These are phyloP conservation scores for Amaurobius ferox DNA, from an alignment of 2,888 invertebrate genomes.

Conservation along the genomic window DNA sequence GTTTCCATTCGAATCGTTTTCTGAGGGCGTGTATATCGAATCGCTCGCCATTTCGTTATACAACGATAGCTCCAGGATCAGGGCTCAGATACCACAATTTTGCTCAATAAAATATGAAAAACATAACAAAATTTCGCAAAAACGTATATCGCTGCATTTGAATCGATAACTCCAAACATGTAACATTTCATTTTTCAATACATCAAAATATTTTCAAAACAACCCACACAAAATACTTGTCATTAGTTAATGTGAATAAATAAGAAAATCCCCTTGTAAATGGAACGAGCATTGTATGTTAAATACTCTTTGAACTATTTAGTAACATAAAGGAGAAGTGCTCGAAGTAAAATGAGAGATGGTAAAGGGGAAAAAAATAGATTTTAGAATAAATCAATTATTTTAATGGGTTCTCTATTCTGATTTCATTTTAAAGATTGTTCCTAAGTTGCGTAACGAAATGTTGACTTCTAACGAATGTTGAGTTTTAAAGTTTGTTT, in stretches of 20 bases:
- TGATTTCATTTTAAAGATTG: background rate
- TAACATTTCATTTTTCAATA: background rate
- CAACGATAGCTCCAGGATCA: no score
- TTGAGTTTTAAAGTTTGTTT: no score
- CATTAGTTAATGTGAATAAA: background rate
- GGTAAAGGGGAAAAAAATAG: background rate
- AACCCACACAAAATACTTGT: background rate
- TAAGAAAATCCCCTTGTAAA: background rate
- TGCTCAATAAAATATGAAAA: no score
- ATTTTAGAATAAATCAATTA: background rate
- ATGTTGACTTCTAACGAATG: no score
- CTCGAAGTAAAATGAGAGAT: background rate
- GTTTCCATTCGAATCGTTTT: no score
- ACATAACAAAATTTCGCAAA: no score
- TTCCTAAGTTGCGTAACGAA: no score
- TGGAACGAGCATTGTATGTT: background rate
- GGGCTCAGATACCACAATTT: no score
- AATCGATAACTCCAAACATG: background rate
- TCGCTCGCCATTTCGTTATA: no score
- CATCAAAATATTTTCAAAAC: no score
- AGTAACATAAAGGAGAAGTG: background rate
- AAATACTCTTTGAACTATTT: background rate
- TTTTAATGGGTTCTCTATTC: background rate
- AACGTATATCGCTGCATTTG: no score
- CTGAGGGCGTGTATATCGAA: no score